Base-by-base conservation (phyloP, 2,797 vertebrate genomes). In the Myotis vivesi region DNA sequence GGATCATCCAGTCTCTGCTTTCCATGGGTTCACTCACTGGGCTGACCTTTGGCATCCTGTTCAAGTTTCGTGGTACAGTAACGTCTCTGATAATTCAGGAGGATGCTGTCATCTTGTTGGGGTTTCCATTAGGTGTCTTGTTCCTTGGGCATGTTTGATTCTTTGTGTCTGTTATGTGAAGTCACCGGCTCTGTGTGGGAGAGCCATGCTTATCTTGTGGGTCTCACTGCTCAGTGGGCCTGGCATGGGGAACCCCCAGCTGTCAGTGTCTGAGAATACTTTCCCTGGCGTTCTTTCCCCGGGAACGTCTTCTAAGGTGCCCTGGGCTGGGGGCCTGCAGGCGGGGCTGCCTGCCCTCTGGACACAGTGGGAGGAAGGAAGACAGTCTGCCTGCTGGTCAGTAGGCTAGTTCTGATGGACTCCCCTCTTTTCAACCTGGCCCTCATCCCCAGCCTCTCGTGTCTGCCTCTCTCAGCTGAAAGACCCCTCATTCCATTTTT, bases 291-390 rank as follows among this genome's bases (percentile, higher is more conserved):
- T 16, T 57, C 23, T 38, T 36, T 72, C 11, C 62, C 72, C 51
- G 33, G 41, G 76, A 76, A 41, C 51, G 44, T 59, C 62, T 89
- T 51, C 41, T 71, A 53, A 33, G 64, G 38, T 49, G 16, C n/a
- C 23, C 44, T 53, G 38, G 38, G 33, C 19, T 25, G 71, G 62
- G 23, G 25, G n/a, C 71, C 59, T 86, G 28, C 28, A 1, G 11
- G 36, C 57, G 5, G 1, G 59, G 53, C 55, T 11, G 5, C 76
- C 44, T 16, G 28, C 41, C n/a, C 9, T 16, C 23, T 85, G 44
- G 13, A 20, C 62, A 2, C 0, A 16, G 1, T 3, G 0, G 6
- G 9, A 25, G 5, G 8, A 9, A 1, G 5, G 17, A 41, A 28
- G 17, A 38, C 38, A 38, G 23, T 17, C 15, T 36, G 38, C 17